Conservation (phyloP, 2,797 vertebrate species). For the Ptychadena robeensis region DNA sequence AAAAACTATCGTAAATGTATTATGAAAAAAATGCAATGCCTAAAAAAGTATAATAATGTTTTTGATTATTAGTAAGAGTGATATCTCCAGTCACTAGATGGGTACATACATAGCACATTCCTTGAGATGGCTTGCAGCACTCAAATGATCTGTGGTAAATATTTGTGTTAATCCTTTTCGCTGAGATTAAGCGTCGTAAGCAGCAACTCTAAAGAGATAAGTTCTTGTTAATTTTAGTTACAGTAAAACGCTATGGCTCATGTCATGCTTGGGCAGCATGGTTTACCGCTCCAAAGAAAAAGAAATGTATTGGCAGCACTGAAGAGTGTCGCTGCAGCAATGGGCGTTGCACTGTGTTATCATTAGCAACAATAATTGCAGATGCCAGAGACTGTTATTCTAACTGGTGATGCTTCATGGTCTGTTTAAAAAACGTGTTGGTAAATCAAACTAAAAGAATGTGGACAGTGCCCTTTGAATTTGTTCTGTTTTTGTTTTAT, state of each 20-base stretch:
- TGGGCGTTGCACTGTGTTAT: conserved; percentile 65
- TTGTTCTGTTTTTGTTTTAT: conserved; percentile 49
- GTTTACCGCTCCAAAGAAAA: conserved; percentile 47
- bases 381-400: conserved; percentile 62
- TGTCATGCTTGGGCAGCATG: conserved; percentile 56
- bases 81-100: background rate
- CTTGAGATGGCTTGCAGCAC: conserved; percentile 64
- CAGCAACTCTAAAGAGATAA: conserved; percentile 73
- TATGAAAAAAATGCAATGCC: background rate
- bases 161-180: conserved; percentile 76
- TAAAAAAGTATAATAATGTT: background rate
- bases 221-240: conserved; percentile 69
- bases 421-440: conserved; percentile 58
- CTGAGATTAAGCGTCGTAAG: conserved; percentile 75
- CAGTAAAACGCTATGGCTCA: conserved; percentile 54
- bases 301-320: conserved; percentile 58
- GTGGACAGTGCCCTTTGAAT: conserved; percentile 56
- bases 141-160: conserved; percentile 76
- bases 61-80: background rate
- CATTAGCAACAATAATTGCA: conserved; percentile 63
- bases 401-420: conserved; percentile 60
- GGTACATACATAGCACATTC: conserved; percentile 22
- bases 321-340: conserved; percentile 64
- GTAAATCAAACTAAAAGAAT: conserved; percentile 59
- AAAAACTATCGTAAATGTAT: background rate